Conservation (phyloP, 2,888 invertebrate species). For the Unio delphinus region DNA sequence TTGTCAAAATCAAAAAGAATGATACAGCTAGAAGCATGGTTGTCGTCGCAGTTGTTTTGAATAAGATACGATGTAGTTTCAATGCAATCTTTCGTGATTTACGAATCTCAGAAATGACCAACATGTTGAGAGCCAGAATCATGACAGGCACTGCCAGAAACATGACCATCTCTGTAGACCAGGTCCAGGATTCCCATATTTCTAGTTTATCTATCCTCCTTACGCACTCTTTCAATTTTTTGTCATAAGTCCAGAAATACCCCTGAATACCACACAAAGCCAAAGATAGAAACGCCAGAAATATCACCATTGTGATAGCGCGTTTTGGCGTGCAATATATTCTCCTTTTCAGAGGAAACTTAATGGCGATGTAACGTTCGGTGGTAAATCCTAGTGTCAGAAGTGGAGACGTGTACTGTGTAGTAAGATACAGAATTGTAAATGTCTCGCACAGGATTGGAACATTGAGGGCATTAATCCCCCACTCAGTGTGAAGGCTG, state of each 20-base stretch:
- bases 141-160: constrained; percentile 66
- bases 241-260: constrained; percentile 64
- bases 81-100: constrained; percentile 34
- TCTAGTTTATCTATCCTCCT: constrained; percentile 29
- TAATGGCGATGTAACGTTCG: constrained; percentile 70
- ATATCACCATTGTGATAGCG: constrained; percentile 58
- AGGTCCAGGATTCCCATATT: constrained; percentile 64
- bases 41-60: constrained; percentile 59
- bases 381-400: constrained; percentile 70
- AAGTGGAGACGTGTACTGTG: constrained; percentile 68
- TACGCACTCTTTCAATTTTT: constrained; percentile 35
- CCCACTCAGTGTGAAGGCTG: constrained; percentile 64
- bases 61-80: constrained; percentile 47
- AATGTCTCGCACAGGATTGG: constrained; percentile 66
- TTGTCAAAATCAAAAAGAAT: constrained; percentile 66
- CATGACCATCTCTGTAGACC: constrained; percentile 67
- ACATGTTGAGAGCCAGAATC: constrained; percentile 67
- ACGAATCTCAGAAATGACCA: constrained; percentile 65
- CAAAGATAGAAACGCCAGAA: constrained; percentile 50
- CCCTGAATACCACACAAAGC: constrained; percentile 62
- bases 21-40: constrained; percentile 68
- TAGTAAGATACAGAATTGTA: constrained; percentile 61
- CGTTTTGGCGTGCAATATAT: constrained; percentile 63
- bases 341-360: constrained; percentile 67
- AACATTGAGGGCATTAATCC: constrained; percentile 43